Conservation (phyloP, 2,797 vertebrate genomes). For the Falco naumanni region DNA sequence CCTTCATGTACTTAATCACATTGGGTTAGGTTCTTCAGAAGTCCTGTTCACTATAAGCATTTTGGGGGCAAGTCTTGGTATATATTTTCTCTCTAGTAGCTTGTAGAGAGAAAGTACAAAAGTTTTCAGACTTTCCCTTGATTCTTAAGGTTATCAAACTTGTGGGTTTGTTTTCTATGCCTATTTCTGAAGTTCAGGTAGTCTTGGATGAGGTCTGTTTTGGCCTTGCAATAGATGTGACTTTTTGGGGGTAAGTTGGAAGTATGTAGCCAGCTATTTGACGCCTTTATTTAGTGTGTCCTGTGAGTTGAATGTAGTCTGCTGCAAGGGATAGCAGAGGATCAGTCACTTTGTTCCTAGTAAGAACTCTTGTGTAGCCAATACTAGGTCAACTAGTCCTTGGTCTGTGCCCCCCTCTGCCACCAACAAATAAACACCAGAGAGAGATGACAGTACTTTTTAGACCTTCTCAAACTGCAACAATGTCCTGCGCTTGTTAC, state of each 20-base stretch:
- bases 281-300: not conserved
- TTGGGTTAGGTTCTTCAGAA: not conserved
- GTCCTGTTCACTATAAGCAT: not conserved
- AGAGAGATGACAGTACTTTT: not conserved
- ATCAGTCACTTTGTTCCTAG: not conserved
- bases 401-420: fast-evolving
- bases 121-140: not conserved
- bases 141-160: not conserved
- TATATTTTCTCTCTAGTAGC: not conserved
- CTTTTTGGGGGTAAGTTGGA: not conserved
- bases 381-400: too few relatives aligned
- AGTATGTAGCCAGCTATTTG: not conserved
- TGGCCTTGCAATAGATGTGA: not conserved
- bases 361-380: not conserved
- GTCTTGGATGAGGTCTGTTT: not conserved
- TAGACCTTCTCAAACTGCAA: not conserved
- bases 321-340: not conserved
- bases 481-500: not conserved
- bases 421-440: not conserved
- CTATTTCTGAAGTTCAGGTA: not conserved
- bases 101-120: not conserved
- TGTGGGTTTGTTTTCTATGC: not conserved
- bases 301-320: not conserved
- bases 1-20: not conserved
- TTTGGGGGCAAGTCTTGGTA: not conserved